Base-by-base conservation (phyloP, 2,888 invertebrate genomes). In the Napeogenes inachia region DNA sequence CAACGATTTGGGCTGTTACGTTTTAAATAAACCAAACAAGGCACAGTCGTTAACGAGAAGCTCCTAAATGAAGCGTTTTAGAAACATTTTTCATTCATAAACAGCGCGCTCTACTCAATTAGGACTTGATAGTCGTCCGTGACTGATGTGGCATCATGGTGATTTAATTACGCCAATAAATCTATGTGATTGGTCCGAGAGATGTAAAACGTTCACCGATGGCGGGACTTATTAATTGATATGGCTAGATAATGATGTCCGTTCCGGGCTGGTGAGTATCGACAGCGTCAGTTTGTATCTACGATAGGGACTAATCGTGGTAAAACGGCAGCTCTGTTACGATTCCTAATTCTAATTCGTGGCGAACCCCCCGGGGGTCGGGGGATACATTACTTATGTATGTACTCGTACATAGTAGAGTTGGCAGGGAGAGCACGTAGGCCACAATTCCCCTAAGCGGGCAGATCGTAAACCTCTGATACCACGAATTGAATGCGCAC, bases 381-480 rank as follows among this genome's bases (percentile, higher is more conserved):
- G 77, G 75, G 79, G 80, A 76, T 76, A 76, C 73, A 81, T 80
- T 81, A 80, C 84, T 85, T 87, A 87, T 86, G 80, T 87, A 85
- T 77, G 75, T 72, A 42, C 8, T 42, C 42, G 42, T 75, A 79
- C 73, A 77, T 78, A 80, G 70, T 76, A 79, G 77, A 78, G 78
- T 79, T 30, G 50, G 83, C 57, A 58, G 85, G 82, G 84, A 82
- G 83, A 80, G 82, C 80, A 82, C 81, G 82, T 80, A 81, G 81
- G 81, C 87, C 87, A 78, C 86, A 87, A 87, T 87, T 87, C 87
- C 88, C 87, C 82, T 50, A 80, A 85, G 86, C 85, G 84, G 84
- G 81, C 79, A 82, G 87, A 86, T 88, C 86, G 85, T 87, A 88
- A 88, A 86, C 85, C 86, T 86, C 78, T 83, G 87, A 87, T 87